phyloP scores from a whole-genome alignment of 1,140 invertebrate genomes.

The Pollicipes pollicipes region DNA sequence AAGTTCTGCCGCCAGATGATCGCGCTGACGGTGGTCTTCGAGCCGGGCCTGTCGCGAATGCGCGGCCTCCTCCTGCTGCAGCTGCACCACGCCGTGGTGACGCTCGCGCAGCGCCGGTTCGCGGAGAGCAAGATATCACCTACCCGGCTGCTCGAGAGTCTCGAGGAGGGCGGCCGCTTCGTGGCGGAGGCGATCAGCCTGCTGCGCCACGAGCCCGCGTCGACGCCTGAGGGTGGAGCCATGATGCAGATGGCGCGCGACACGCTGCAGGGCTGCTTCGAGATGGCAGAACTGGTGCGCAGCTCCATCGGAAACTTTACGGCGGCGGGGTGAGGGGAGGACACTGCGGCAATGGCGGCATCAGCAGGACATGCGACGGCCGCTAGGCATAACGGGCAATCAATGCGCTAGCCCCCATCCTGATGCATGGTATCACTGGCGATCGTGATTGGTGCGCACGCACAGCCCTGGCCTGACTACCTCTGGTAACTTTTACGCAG shows the following conservation, averaged over 20 bases:
- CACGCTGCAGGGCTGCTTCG: background rate
- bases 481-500: no score
- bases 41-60: background rate
- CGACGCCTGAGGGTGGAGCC: background rate
- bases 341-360: no score
- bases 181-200: conserved; percentile 3
- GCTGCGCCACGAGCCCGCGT: conserved; percentile 5
- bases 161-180: background rate
- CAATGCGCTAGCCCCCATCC: no score
- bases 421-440: no score
- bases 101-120: background rate
- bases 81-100: background rate
- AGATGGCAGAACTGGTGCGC: background rate
- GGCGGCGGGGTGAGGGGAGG: no score
- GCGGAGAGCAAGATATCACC: background rate
- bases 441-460: no score
- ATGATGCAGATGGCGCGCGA: conserved; percentile 21
- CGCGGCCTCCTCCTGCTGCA: background rate
- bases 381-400: no score
- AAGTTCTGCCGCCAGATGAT: background rate
- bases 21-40: background rate
- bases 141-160: background rate
- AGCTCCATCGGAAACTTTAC: background rate
- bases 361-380: no score
- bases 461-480: no score